Evolutionary conservation across 2,797 vertebrate species (phyloP).

Genomic region (Sebastolobus alascanus): DNA sequence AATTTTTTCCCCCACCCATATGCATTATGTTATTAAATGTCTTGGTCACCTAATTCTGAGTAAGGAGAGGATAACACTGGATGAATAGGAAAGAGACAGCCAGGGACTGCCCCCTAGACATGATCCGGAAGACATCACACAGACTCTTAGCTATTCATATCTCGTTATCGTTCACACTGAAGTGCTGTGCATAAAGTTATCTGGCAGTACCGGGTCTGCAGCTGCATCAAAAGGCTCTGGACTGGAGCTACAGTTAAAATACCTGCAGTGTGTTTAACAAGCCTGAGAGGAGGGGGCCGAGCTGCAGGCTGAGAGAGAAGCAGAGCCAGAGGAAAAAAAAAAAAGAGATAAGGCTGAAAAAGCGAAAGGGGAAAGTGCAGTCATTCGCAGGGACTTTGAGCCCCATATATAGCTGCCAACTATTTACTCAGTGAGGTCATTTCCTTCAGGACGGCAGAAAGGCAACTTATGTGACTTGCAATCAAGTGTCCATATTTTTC

Average conservation of each 20-base stretch:
- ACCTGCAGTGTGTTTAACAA: conserved; percentile 72
- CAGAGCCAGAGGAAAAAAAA: conserved; percentile 45
- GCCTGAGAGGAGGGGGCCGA: conserved; percentile 36
- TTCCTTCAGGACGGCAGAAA: conserved; percentile 73
- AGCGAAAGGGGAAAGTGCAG: conserved; percentile 73
- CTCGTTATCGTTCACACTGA: conserved; percentile 28
- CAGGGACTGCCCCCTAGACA: background rate
- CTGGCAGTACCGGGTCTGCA: conserved; percentile 25
- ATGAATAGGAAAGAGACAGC: background rate
- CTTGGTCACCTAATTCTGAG: conserved; percentile 6
- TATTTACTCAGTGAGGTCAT: conserved; percentile 83
- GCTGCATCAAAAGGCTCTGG: conserved; percentile 32
- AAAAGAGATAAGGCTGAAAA: conserved; percentile 65
- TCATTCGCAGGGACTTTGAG: conserved; percentile 75
- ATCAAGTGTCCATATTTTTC: conserved; percentile 61
- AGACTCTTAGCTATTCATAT: conserved; percentile 19
- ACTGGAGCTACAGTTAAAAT: conserved; percentile 56
- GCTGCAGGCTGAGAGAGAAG: conserved; percentile 33
- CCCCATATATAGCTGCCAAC: conserved; percentile 73
- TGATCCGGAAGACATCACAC: conserved; percentile 39
- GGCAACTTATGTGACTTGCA: conserved; percentile 56
- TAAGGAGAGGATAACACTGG: conserved; percentile 3
- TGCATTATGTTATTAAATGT: background rate
- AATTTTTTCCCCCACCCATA: too few relatives aligned
- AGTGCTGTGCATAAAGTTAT: conserved; percentile 45